Percentiles rank a stretch among this genome's conserved stretches.
Conservation (phyloP, 1,140 invertebrate genomes). For the Phymastichus coffea region DNA sequence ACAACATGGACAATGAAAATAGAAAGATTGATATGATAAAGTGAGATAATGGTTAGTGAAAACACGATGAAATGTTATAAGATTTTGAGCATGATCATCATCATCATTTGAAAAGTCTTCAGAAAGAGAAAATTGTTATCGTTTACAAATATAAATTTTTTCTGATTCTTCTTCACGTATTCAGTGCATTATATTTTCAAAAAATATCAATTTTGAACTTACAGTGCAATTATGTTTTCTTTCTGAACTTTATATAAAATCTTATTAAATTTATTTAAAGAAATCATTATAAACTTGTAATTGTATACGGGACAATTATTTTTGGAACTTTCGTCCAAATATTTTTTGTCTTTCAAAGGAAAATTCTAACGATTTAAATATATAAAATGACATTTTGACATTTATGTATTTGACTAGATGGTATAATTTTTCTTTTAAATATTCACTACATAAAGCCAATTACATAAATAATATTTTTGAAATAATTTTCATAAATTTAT, state of each 20-base stretch:
- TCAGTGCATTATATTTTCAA: background rate
- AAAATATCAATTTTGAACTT: background rate
- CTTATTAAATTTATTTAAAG: conserved; percentile 6
- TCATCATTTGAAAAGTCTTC: conserved; percentile 15
- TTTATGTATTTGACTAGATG: too few relatives aligned
- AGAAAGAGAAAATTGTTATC: conserved; percentile 25
- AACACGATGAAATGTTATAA: conserved; percentile 28
- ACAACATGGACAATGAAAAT: conserved; percentile 49
- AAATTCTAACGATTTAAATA: too few relatives aligned
- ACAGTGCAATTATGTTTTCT: conserved; percentile 13
- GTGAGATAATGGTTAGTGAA: conserved; percentile 30
- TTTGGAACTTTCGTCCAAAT: too few relatives aligned
- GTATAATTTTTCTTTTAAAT: too few relatives aligned
- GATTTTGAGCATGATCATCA: conserved; percentile 20
- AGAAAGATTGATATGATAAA: conserved; percentile 43
- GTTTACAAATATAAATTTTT: conserved; percentile 5
- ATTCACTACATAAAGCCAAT: too few relatives aligned
- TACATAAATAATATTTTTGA: too few relatives aligned
- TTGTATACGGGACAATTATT: too few relatives aligned
- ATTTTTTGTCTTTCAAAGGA: too few relatives aligned
- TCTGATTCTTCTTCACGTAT: background rate
- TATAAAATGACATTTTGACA: too few relatives aligned
- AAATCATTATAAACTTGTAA: too few relatives aligned
- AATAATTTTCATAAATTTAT: too few relatives aligned
- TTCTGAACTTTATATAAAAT: conserved; percentile 17